phyloP scores from a whole-genome alignment of 2,797 vertebrate genomes.

The Gymnopithys bicolor region DNA sequence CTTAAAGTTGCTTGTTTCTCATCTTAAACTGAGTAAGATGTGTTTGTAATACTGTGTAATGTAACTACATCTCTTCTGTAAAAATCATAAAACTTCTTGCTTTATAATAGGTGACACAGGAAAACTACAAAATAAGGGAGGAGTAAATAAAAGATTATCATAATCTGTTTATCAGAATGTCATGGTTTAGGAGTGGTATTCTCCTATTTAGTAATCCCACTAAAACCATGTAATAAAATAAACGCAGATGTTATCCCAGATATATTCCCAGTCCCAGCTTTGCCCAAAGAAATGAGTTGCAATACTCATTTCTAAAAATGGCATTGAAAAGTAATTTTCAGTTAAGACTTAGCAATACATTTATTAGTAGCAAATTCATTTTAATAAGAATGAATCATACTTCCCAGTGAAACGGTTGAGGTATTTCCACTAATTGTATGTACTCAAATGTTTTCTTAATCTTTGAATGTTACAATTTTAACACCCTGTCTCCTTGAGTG shows the following conservation, averaged over 20 bases:
- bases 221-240: neutral
- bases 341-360: neutral
- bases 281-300: neutral
- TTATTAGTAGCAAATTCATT: neutral
- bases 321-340: neutral
- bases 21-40: neutral
- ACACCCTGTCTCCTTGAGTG: neutral
- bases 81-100: neutral
- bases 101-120: neutral
- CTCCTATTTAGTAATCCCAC: neutral
- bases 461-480: neutral
- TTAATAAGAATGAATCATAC: neutral
- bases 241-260: neutral
- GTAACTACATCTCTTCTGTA: neutral
- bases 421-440: slow-evolving; percentile 36
- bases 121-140: neutral
- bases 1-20: neutral
- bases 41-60: neutral
- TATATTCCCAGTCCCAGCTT: neutral
- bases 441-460: neutral
- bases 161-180: neutral
- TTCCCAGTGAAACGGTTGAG: neutral
- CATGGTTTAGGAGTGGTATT: neutral
- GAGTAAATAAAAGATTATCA: neutral
- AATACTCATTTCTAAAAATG: neutral